phyloP scores from a whole-genome alignment of 1,140 invertebrate genomes.

The Macrosteles quadrilineatus region DNA sequence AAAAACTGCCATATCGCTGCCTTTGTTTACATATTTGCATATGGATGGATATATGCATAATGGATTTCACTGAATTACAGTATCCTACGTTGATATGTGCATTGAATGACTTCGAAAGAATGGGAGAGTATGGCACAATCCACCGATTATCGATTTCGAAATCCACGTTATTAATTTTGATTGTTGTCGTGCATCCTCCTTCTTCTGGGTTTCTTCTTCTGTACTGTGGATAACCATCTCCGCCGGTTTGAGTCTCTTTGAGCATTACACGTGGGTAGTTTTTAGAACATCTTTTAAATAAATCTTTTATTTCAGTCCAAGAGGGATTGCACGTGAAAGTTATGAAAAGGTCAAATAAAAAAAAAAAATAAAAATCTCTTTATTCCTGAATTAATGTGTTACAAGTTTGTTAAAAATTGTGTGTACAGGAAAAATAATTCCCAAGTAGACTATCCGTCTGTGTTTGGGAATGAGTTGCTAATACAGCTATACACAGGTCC shows the following conservation, averaged over 20 bases:
- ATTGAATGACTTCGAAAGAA: slow-evolving; percentile 7
- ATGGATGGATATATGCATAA: slow-evolving; percentile 49
- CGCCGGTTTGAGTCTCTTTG: slow-evolving; percentile 44
- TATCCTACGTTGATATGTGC: slow-evolving; percentile 50
- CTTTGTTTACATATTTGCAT: slow-evolving; percentile 53
- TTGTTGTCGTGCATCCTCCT: slow-evolving; percentile 26
- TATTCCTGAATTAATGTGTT: no score
- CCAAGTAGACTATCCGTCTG: slow-evolving; percentile 56
- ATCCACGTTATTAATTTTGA: slow-evolving; percentile 4
- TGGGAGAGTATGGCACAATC: not conserved
- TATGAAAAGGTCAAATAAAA: slow-evolving; percentile 53
- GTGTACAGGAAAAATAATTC: no score
- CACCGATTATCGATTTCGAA: slow-evolving; percentile 28
- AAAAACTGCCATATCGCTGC: slow-evolving; percentile 50
- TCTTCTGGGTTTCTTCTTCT: slow-evolving; percentile 42
- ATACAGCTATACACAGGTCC: no score
- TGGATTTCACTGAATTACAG: slow-evolving; percentile 47
- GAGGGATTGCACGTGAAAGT: no score
- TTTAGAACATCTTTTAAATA: slow-evolving; percentile 49
- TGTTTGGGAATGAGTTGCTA: no score
- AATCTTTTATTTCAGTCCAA: slow-evolving; percentile 49
- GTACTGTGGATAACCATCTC: slow-evolving; percentile 52
- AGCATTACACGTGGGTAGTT: slow-evolving; percentile 46
- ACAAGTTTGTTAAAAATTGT: no score
- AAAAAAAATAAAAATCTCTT: no score